phyloP scores from a whole-genome alignment of 2,113 vertebrate species.

The Neogale vison region DNA sequence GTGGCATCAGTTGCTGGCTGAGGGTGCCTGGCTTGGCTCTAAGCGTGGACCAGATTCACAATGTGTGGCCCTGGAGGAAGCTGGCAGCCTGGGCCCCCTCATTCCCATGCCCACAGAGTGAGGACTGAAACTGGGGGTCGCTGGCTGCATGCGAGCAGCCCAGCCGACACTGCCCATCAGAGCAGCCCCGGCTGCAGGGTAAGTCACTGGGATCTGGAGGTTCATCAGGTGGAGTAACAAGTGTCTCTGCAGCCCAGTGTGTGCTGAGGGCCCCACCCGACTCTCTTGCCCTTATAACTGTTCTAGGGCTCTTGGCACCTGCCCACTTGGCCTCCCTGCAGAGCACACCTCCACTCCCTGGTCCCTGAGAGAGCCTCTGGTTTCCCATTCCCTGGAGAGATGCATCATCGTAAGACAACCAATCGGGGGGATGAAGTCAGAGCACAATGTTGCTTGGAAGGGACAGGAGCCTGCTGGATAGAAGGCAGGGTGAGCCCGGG shows the following conservation, averaged over 20 bases:
- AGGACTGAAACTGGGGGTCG: background rate
- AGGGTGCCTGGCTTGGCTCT: background rate
- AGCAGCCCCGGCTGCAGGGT: background rate
- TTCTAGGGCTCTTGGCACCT: background rate
- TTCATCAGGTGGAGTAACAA: background rate
- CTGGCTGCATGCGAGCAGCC: background rate
- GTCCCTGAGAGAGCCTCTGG: background rate
- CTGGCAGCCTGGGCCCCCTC: background rate
- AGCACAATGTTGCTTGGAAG: background rate
- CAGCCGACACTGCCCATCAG: background rate
- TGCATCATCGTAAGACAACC: background rate
- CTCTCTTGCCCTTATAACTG: background rate
- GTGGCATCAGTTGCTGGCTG: background rate
- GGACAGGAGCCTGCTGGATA: background rate
- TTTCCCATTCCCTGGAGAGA: background rate
- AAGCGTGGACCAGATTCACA: background rate
- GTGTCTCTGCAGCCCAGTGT: background rate
- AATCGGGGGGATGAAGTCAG: background rate
- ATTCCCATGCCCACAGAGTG: background rate
- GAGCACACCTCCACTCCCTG: background rate
- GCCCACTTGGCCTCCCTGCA: background rate
- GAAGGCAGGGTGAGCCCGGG: background rate
- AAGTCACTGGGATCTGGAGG: background rate
- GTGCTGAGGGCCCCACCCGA: background rate
- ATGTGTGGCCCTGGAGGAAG: background rate